phyloP scores from a whole-genome alignment of 1,140 invertebrate species.

The Drosophila kohkoa region DNA sequence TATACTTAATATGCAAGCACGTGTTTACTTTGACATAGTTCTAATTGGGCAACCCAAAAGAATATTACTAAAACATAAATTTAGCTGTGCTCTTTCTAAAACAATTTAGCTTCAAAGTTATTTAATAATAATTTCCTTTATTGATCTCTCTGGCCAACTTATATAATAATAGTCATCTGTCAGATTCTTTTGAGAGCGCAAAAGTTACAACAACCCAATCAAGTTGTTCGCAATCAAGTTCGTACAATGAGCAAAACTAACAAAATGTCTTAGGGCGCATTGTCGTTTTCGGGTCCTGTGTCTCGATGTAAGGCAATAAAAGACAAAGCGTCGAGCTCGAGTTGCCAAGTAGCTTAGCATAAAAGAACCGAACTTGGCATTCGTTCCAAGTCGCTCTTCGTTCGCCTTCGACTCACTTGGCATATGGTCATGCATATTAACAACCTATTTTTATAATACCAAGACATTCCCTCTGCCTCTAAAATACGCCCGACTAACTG shows the following conservation, averaged over 20 bases:
- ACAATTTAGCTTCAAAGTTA: background rate
- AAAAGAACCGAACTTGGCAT: slow-evolving; percentile 36
- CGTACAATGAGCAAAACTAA: slow-evolving; percentile 38
- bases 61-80: background rate
- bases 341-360: slow-evolving; percentile 54
- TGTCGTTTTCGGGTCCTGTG: slow-evolving; percentile 9
- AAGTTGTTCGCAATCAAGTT: slow-evolving; percentile 40
- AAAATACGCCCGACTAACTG: slow-evolving; percentile 44
- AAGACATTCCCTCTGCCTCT: slow-evolving; percentile 18
- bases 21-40: slow-evolving; percentile 79
- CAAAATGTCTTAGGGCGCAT: slow-evolving; percentile 45
- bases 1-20: slow-evolving; percentile 64
- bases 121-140: slow-evolving; percentile 10
- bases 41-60: slow-evolving; percentile 62
- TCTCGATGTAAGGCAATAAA: slow-evolving; percentile 32
- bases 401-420: slow-evolving; percentile 38
- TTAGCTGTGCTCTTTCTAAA: background rate
- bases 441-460: slow-evolving; percentile 78
- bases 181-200: slow-evolving; percentile 14
- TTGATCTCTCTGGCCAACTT: slow-evolving; percentile 10
- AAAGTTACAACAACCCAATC: slow-evolving; percentile 22
- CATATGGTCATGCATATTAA: slow-evolving; percentile 83
- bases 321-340: slow-evolving; percentile 41
- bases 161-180: slow-evolving; percentile 4
- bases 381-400: slow-evolving; percentile 13